These are phyloP conservation scores for Stictocephala bisonia DNA, from an alignment of 2,888 invertebrate species.

Conservation along the genomic window DNA sequence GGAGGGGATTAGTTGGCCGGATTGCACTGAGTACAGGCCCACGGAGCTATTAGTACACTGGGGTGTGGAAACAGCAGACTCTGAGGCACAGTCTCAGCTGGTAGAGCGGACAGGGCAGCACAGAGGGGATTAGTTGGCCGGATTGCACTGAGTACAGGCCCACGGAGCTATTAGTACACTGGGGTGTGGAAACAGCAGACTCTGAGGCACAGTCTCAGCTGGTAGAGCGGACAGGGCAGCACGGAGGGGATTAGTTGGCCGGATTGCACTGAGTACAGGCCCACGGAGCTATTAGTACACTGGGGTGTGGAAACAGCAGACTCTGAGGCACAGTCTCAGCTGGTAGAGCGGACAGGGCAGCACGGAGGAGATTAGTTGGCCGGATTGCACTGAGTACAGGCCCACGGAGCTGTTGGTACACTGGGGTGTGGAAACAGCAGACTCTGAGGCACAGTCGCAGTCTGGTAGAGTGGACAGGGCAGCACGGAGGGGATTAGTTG, in stretches of 20 bases:
- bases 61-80: conserved; percentile 37
- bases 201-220: conserved; percentile 42
- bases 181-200: conserved; percentile 36
- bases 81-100: conserved; percentile 43
- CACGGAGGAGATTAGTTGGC: no score
- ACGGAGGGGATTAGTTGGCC: no score
- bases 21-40: conserved; percentile 28
- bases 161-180: conserved; percentile 11
- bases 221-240: conserved; percentile 38
- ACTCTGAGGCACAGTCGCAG: conserved; percentile 36
- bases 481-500: conserved; percentile 35
- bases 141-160: conserved; percentile 26
- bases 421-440: conserved; percentile 36
- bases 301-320: conserved; percentile 36
- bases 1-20: no score
- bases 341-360: conserved; percentile 40
- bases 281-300: conserved; percentile 8
- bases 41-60: conserved; percentile 3
- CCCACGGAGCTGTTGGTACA: conserved; percentile 14
- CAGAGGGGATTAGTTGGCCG: no score
- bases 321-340: conserved; percentile 40
- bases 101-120: conserved; percentile 38
- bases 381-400: conserved; percentile 31
- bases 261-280: conserved; percentile 29
- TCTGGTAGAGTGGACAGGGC: conserved; percentile 42